Evolutionary conservation across 2,797 vertebrate species (phyloP), one percentile per base, ranked within the genome.

Genomic region (Notolabrus celidotus): DNA sequence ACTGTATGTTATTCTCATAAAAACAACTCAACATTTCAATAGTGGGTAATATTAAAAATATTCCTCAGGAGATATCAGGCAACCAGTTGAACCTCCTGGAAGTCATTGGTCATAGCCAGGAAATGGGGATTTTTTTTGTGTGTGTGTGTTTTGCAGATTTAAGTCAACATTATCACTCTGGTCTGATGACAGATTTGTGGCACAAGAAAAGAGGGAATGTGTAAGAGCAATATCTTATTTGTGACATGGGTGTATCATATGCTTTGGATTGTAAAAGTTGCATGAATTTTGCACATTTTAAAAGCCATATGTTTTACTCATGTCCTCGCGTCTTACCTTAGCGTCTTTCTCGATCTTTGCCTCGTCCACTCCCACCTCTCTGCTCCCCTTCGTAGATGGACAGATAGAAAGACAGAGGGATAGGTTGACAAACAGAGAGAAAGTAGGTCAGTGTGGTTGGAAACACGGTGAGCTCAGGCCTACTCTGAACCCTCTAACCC

Each of bases 291-390:
- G 9, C 19, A 23, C 10, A 54, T 19, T 16, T 19, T 29, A 20
- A 14, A 41, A 16, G 12, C 29, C 23, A 23, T 20, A 41, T 11
- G 11, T 11, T 59, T 42, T 29, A 20, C 11, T 59, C 7, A 0
- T 11, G 5, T 41, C 57, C 2, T 64, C 56, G 11, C n/a, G 60
- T 60, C 68, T 75, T 79, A 99, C 98, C 97, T 98, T 95, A 5
- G 97, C 97, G 53, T 99, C 98, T 67, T 96, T 95, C 73, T 98
- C 95, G 50, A 97, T 93, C 23, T 92, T 85, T 11, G 67, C 79
- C 23, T 95, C 94, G 19, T 96, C 86, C 2, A 95, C 82, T 34
- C 79, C 95, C 2, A 95, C 89, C 73, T 97, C 95, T 71, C 96
- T 92, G 43, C 89, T 95, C 0, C 91, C 96, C 97, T 97, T 60